Evolutionary conservation across 2,797 vertebrate genomes (phyloP), one percentile per base, ranked within the genome.

Genomic region (Pampus argenteus): DNA sequence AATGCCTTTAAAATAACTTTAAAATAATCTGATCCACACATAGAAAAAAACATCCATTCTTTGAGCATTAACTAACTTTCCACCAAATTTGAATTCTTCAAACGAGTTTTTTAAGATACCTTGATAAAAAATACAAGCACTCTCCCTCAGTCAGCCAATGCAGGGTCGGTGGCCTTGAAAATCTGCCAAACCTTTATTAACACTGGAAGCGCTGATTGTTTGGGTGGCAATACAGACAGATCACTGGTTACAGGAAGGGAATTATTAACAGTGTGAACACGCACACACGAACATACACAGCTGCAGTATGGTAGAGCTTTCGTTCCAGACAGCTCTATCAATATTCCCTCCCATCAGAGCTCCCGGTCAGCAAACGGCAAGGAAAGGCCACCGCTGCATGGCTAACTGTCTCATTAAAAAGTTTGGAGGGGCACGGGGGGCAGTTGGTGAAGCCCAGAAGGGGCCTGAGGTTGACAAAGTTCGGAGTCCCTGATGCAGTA

Each of bases 341-440:
- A 92, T 93, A 92, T 92, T 94, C 89, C 58, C 78, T 90, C 88
- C 91, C 89, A 93, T 92, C 90, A 92, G 78, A 78, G 75, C 59
- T 57, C 81, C 83, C 77, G 67, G 88, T 88, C 87, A 92, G 83
- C 56, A 48, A 84, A 78, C 78, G 78, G 80, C 82, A 69, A 81
- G 76, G 58, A 86, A 91, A 92, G 92, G 92, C 86, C 91, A 92
- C 76, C 17, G 69, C 80, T 59, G 85, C 81, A 71, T 67, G 47
- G 64, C 85, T 90, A 91, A 91, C 85, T 80, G 88, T 87, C 90
- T 94, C 91, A 92, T 93, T 93, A 94, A 91, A 93, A 91, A 90
- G 88, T 93, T 92, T 91, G 87, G 81, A 76, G 86, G 90, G 79
- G 83, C 78, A 66, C 23, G 26, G 55, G 73, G 89, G 85, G 59